These are phyloP conservation scores for Eptesicus fuscus DNA, from an alignment of 2,113 vertebrate species.

Conservation along the genomic window DNA sequence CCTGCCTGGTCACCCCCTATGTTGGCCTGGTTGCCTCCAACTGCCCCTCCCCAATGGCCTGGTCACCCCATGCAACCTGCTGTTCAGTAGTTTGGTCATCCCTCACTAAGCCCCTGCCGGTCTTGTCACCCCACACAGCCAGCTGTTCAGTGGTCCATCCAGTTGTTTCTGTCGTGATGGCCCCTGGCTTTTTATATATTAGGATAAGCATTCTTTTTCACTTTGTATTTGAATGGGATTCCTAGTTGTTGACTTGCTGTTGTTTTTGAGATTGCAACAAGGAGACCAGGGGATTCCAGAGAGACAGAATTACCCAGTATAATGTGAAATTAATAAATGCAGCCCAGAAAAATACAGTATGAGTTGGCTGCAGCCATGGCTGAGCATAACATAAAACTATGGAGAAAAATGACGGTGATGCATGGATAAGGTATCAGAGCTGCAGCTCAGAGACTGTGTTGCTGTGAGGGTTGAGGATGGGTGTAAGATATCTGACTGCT, in stretches of 20 bases:
- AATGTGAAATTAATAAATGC: neutral
- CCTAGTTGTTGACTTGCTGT: neutral
- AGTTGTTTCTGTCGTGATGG: too few relatives aligned
- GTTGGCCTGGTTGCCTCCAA: too few relatives aligned
- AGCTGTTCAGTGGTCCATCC: too few relatives aligned
- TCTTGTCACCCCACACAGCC: too few relatives aligned
- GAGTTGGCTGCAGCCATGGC: neutral
- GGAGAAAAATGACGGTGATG: neutral
- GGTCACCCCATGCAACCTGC: too few relatives aligned
- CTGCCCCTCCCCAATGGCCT: too few relatives aligned
- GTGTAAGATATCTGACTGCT: neutral
- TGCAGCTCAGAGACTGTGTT: neutral
- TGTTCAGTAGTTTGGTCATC: too few relatives aligned
- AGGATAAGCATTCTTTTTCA: neutral
- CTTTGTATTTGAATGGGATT: neutral
- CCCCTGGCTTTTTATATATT: too few relatives aligned
- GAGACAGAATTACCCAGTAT: neutral
- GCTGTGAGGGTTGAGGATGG: neutral
- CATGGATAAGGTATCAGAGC: neutral
- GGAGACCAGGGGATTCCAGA: neutral
- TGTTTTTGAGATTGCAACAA: neutral
- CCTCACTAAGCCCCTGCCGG: too few relatives aligned
- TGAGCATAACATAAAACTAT: neutral
- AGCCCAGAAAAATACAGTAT: neutral
- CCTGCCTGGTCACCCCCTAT: too few relatives aligned